Evolutionary conservation across 2,113 vertebrate genomes (phyloP).

Genomic region (Cinclus cinclus): DNA sequence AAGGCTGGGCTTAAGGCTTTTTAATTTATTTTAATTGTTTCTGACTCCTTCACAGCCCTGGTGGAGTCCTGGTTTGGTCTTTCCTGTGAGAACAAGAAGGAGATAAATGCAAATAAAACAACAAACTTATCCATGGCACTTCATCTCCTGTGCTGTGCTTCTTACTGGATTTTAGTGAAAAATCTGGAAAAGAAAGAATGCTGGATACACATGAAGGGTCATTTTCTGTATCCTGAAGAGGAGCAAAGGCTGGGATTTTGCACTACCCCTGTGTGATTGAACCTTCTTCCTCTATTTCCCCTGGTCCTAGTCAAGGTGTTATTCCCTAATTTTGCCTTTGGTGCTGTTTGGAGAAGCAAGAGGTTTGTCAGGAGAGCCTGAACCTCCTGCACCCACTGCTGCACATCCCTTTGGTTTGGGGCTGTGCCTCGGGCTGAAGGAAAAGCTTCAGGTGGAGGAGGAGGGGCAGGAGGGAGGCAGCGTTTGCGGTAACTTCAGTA

Average conservation of each 20-base stretch:
- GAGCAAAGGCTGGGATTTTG: background rate
- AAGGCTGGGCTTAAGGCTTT: background rate
- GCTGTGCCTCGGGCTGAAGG: background rate
- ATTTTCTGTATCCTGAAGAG: background rate
- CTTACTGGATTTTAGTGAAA: background rate
- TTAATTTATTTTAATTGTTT: background rate
- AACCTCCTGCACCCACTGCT: background rate
- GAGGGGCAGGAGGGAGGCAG: slow-evolving; percentile 31
- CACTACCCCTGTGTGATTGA: background rate
- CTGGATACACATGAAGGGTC: background rate
- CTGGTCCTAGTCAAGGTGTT: no score
- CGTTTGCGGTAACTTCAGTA: slow-evolving; percentile 18
- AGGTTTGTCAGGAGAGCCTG: background rate
- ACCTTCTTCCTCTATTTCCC: background rate
- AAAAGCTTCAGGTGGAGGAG: background rate
- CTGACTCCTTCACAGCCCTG: background rate
- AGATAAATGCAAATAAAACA: background rate
- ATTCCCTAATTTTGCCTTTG: background rate
- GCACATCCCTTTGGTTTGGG: background rate
- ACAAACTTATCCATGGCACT: background rate
- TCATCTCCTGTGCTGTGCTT: background rate
- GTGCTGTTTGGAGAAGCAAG: background rate
- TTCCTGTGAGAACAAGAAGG: background rate
- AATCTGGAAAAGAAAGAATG: background rate
- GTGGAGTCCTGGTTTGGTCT: background rate